phyloP scores from a whole-genome alignment of 2,797 vertebrate species.

The Microctenopoma lineatum region DNA sequence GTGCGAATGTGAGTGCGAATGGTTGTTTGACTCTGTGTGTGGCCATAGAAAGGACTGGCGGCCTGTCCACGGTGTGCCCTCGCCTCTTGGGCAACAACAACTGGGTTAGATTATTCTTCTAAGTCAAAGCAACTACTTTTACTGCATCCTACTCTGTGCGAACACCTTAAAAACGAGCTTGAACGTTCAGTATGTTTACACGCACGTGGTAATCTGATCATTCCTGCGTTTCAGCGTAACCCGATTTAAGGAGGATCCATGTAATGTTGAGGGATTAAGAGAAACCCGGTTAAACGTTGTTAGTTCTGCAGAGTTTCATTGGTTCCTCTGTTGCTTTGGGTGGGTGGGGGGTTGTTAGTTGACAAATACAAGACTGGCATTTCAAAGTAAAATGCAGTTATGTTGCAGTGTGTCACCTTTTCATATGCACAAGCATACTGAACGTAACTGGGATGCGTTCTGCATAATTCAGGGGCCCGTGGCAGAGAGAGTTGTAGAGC shows the following conservation, averaged over 20 bases:
- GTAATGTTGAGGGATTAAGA: slow-evolving; percentile 56
- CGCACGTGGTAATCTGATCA: slow-evolving; percentile 46
- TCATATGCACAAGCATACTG: slow-evolving; percentile 30
- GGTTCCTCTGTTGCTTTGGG: slow-evolving; percentile 31
- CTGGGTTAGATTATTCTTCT: too few species aligned
- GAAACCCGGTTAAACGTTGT: slow-evolving; percentile 54
- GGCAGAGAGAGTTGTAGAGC: slow-evolving; percentile 26
- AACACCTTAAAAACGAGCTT: not conserved
- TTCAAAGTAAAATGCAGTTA: slow-evolving; percentile 52
- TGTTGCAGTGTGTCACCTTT: slow-evolving; percentile 53
- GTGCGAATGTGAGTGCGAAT: too few species aligned
- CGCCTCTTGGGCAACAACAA: too few species aligned
- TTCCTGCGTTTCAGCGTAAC: slow-evolving; percentile 26
- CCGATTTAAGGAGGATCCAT: slow-evolving; percentile 44
- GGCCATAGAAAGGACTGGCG: too few species aligned
- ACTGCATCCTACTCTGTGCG: too few species aligned
- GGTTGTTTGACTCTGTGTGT: too few species aligned
- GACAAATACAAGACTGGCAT: slow-evolving; percentile 61
- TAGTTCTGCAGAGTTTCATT: slow-evolving; percentile 50
- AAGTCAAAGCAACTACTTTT: too few species aligned
- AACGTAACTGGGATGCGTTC: slow-evolving; percentile 38
- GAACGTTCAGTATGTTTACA: slow-evolving; percentile 18
- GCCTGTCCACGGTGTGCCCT: too few species aligned
- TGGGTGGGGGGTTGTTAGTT: slow-evolving; percentile 42
- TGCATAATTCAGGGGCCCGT: slow-evolving; percentile 45